Conservation (phyloP, 2,113 vertebrate species). For the Ceyx cyanopectus region DNA sequence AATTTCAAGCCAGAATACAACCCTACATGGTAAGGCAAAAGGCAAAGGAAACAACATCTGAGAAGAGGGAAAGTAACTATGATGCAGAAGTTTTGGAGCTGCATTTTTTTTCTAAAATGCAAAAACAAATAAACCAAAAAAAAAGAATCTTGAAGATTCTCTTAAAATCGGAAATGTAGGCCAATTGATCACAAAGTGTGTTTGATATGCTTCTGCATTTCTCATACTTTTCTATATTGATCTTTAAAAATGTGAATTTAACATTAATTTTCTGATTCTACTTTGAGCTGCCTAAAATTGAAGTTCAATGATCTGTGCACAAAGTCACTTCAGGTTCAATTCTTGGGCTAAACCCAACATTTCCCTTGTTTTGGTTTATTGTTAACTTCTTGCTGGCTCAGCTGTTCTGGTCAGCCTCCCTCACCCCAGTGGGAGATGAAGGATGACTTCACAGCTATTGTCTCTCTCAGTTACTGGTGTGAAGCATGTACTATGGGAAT, state of each 20-base stretch:
- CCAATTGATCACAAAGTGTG: neutral
- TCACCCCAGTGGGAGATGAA: neutral
- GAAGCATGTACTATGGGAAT: neutral
- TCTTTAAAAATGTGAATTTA: neutral
- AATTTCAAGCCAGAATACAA: slow-evolving; percentile 58
- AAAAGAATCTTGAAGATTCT: neutral
- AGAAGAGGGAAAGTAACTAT: neutral
- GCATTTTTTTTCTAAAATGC: neutral
- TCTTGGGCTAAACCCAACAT: neutral
- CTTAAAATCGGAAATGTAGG: neutral
- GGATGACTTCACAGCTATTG: neutral
- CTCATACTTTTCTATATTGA: neutral
- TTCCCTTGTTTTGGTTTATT: neutral
- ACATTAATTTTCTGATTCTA: neutral
- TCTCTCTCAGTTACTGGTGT: neutral
- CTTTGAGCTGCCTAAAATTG: neutral
- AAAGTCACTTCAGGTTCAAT: neutral
- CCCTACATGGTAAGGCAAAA: slow-evolving; percentile 74
- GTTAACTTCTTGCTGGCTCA: neutral
- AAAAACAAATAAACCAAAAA: neutral
- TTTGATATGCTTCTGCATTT: neutral
- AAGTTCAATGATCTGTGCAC: neutral
- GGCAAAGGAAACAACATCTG: neutral
- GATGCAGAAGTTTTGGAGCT: neutral
- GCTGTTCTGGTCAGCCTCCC: neutral